Evolutionary conservation across 2,888 invertebrate genomes (phyloP).

Genomic region (Diarsia brunnea): DNA sequence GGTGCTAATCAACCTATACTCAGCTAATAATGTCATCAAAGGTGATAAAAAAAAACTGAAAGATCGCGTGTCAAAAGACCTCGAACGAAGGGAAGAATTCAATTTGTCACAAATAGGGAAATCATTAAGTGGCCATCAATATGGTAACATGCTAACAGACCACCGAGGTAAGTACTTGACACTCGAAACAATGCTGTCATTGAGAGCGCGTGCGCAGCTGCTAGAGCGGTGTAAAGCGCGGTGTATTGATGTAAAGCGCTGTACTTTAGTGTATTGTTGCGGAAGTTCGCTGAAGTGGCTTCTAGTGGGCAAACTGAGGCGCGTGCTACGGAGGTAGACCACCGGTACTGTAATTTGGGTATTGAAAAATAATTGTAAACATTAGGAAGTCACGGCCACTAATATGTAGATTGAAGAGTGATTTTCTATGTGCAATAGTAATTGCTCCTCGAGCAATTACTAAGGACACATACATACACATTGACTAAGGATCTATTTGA

Average conservation of each 20-base stretch:
- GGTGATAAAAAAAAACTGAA: not conserved
- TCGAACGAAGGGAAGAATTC: conserved; percentile 16
- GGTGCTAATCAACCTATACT: not conserved
- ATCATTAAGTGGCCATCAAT: conserved; percentile 84
- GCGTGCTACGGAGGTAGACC: conserved; percentile 58
- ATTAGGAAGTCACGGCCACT: no score
- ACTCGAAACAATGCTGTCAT: conserved; percentile 79
- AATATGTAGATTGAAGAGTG: no score
- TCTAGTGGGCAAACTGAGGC: conserved; percentile 52
- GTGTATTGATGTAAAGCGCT: conserved; percentile 44
- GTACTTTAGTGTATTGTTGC: conserved; percentile 72
- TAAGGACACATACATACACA: no score
- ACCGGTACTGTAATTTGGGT: conserved; percentile 28
- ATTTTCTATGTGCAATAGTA: no score
- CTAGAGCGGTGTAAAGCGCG: conserved; percentile 65
- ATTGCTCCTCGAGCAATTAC: no score
- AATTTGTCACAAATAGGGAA: conserved; percentile 72
- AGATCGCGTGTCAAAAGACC: conserved; percentile 22
- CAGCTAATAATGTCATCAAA: not conserved
- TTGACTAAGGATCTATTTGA: no score
- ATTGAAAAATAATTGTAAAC: not conserved
- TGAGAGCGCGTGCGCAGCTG: conserved; percentile 88
- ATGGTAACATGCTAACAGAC: conserved; percentile 83
- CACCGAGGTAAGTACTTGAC: conserved; percentile 75
- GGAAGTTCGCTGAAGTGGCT: conserved; percentile 70